phyloP scores from a whole-genome alignment of 2,888 invertebrate species.

The Malthinus seriepunctatus region DNA sequence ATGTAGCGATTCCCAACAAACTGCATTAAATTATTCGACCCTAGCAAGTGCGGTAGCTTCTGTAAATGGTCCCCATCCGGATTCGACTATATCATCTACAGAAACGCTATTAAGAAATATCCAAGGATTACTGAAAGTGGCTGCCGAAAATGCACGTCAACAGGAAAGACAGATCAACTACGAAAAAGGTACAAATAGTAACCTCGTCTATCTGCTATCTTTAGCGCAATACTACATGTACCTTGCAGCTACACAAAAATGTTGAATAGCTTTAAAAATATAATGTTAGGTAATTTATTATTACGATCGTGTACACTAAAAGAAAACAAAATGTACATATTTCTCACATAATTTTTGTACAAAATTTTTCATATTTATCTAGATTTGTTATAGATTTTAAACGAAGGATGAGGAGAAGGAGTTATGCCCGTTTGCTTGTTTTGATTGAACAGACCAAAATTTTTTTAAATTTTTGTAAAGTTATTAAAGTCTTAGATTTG shows the following conservation, averaged over 20 bases:
- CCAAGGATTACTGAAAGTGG: constrained; percentile 93
- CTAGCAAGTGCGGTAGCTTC: constrained; percentile 68
- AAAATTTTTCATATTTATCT: background rate
- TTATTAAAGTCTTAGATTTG: background rate
- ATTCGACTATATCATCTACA: constrained; percentile 76
- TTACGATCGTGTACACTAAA: constrained; percentile 5
- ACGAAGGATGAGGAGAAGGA: background rate
- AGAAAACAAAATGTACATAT: constrained; percentile 10
- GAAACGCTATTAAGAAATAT: constrained; percentile 94
- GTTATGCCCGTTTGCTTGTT: background rate
- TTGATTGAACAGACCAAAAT: background rate
- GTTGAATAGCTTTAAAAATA: constrained; percentile 40
- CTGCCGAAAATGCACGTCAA: constrained; percentile 95
- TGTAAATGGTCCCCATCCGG: constrained; percentile 59
- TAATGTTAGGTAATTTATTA: constrained; percentile 10
- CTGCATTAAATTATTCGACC: constrained; percentile 82
- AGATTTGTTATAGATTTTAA: background rate
- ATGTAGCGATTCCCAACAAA: constrained; percentile 62
- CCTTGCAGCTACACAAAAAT: constrained; percentile 55
- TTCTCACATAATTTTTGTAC: constrained; percentile 19
- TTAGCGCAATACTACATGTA: constrained; percentile 57
- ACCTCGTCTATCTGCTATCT: constrained; percentile 56
- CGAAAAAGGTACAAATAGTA: constrained; percentile 84
- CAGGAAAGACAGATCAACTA: constrained; percentile 95
- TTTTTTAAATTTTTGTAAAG: background rate